Evolutionary conservation across 2,797 vertebrate genomes (phyloP).

Genomic region (Lateolabrax maculatus): DNA sequence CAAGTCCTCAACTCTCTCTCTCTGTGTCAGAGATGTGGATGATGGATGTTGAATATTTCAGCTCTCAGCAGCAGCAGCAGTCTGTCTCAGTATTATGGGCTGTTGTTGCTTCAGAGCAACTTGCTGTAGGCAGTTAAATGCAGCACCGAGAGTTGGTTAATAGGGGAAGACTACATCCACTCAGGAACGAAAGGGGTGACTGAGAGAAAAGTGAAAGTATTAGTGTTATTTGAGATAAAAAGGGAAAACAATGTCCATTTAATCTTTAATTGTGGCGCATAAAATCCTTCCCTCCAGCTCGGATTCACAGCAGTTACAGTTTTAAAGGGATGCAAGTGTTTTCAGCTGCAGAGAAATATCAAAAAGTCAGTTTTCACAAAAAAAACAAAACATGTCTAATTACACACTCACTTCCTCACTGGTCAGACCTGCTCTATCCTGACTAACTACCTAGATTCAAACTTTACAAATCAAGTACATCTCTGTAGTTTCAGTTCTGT

Average conservation of each 20-base stretch:
- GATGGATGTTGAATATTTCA: constrained; percentile 77
- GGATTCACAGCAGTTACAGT: background rate
- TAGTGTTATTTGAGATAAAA: background rate
- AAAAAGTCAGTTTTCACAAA: background rate
- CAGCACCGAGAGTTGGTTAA: background rate
- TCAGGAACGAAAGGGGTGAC: background rate
- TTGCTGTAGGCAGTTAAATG: background rate
- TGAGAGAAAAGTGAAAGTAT: background rate
- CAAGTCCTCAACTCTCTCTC: constrained; percentile 69
- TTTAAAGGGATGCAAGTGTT: background rate
- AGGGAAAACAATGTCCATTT: background rate
- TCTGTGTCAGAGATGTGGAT: constrained; percentile 61
- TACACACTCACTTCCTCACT: too few relatives aligned
- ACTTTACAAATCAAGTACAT: background rate
- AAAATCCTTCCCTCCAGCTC: background rate
- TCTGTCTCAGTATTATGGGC: constrained; percentile 16
- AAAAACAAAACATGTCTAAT: too few relatives aligned
- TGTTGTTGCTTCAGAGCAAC: constrained; percentile 32
- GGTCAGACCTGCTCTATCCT: background rate
- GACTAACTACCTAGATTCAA: background rate
- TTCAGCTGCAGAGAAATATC: background rate
- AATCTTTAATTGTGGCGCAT: background rate
- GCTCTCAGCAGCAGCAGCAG: constrained; percentile 53
- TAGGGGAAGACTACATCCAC: background rate
- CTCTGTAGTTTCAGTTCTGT: background rate